Evolutionary conservation across 2,113 vertebrate genomes (phyloP).

Genomic region (Panthera uncia): DNA sequence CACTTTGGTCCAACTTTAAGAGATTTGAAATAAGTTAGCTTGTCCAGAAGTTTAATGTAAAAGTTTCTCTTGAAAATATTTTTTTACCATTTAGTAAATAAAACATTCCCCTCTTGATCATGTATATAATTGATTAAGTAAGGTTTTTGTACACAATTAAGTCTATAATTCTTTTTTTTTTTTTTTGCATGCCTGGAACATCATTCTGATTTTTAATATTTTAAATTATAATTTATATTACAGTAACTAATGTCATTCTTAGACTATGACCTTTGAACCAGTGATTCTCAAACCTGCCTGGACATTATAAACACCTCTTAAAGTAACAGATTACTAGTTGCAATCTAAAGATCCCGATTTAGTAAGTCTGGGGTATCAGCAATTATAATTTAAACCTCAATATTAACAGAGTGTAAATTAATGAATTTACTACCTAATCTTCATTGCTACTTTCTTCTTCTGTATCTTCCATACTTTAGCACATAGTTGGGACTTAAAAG

Average conservation of each 20-base stretch:
- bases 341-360: not conserved
- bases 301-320: not conserved
- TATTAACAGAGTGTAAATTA: not conserved
- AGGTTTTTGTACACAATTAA: not conserved
- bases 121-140: not conserved
- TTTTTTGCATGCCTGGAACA: not conserved
- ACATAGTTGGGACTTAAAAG: not conserved
- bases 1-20: not conserved
- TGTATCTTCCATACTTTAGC: not conserved
- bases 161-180: not conserved
- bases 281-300: not conserved
- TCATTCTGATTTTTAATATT: not conserved
- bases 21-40: not conserved
- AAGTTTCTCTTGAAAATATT: not conserved
- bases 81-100: not conserved
- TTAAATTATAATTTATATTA: not conserved
- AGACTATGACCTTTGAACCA: not conserved
- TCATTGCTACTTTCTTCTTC: not conserved
- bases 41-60: not conserved
- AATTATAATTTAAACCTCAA: slow-evolving; percentile 17
- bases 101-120: not conserved
- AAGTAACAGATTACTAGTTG: not conserved
- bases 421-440: not conserved
- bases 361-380: not conserved
- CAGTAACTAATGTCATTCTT: not conserved